Evolutionary conservation across 1,140 invertebrate genomes (phyloP), one percentile per base, ranked within the genome.

Genomic region (Platorchestia sp.): DNA sequence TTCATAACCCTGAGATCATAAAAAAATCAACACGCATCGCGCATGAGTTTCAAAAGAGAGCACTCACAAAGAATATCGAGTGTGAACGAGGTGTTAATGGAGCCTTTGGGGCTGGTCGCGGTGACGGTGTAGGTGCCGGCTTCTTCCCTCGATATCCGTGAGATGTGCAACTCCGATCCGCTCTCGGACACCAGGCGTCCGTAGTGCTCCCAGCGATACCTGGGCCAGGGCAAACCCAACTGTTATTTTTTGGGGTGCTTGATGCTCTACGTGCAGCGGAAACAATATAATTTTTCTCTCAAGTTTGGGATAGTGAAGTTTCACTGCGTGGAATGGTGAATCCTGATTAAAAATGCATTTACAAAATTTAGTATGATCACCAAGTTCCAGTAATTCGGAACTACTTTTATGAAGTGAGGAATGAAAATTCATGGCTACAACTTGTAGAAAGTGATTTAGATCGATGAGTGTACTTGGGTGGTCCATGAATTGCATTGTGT

Each of bases 21-120:
- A n/a, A n/a, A n/a, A n/a, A 51, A 51, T 51, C 6, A 51, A 51
- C 47, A 7, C 19, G 47, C 47, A 51, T 51, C 19, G 47, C 47
- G 19, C 19, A 6, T 51, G 47, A 51, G 47, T 51, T 6, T 19
- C 47, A 51, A 27, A 10, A 22, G 27, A 27, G 7, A 42, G 87
- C 95, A 97, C 98, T 99, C 98, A 99, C 99, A 99, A 97, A 99
- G 98, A 16, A 99, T 99, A 96, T 98, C 98, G 53, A 99, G 97
- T 86, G 98, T 98, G 95, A 99, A 98, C 96, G 98, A 98, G 87
- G 98, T 98, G 95, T 98, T 98, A 0, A 98, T 98, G 42, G 98
- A 98, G 44, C 99, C 99, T 97, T 99, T 98, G 22, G 98, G 98
- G 97, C 99, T 99, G 95, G 98, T 97, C 36, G 99, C 99, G 96